Base-by-base conservation (phyloP, 2,797 vertebrate genomes). In the Myiothlypis chrysogaster region DNA sequence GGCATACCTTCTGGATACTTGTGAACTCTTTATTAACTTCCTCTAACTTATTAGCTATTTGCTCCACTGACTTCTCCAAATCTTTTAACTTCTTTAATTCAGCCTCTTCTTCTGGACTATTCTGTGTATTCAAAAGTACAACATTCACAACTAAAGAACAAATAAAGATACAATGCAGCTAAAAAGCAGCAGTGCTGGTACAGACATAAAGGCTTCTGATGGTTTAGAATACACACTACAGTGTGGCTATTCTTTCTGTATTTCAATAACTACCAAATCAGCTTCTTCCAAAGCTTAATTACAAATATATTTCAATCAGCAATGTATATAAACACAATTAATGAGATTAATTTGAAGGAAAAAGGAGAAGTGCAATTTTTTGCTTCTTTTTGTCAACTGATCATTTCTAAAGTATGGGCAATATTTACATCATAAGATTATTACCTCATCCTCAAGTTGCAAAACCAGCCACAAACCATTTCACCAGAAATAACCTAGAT, bases 21-120 rank as follows among this genome's bases (percentile, higher is more conserved):
- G 98, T 98, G 96, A 99, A 97, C 83, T 99, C 99, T 82, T 98
- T 98, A 47, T 98, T 99, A 77, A 99, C 97, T 86, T 98, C 99
- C 92, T 99, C 98, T 93, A 99, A 97, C 94, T 99, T 99, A 93
- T 98, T 98, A 69, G 98, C 98, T 21, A 97, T 98, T 96, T 98
- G 99, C 60, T 99, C 99, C 94, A 99, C 98, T 66, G 99, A 98
- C 91, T 99, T 99, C 97, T 99, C 99, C 75, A 99, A 98, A 95
- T 99, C 98, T 97, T 99, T 99, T 90, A 99, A 97, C 96, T 99
- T 99, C 97, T 99, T 99, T 95, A 99, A 98, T 96, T 99, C 99
- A 50, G 89, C 96, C 85, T 99, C 99, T 96, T 99, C 99, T 95
- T 99, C 99, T 23, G 99, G 98, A 97, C 98, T 99, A 94, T 98